These are phyloP conservation scores for Eugnorisma glareosa DNA, from an alignment of 2,888 invertebrate species.

Conservation along the genomic window DNA sequence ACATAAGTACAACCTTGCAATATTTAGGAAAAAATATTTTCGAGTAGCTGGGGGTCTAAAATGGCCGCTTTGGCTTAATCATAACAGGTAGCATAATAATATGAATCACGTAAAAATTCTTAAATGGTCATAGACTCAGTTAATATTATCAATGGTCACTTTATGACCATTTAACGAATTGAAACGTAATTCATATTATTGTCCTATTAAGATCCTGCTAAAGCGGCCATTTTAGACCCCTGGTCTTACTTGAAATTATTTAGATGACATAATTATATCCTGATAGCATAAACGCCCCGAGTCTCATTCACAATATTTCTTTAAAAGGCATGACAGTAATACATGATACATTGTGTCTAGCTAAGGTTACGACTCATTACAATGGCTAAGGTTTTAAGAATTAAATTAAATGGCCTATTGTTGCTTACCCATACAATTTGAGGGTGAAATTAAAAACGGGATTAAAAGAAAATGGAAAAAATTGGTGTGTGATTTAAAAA, in stretches of 20 bases:
- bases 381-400: neutral
- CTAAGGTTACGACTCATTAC: slow-evolving; percentile 15
- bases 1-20: neutral
- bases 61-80: neutral
- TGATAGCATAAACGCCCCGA: neutral
- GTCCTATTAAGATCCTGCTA: too few species aligned
- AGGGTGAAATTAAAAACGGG: too few species aligned
- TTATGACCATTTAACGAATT: too few species aligned
- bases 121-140: too few species aligned
- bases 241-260: neutral
- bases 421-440: neutral
- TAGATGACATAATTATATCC: slow-evolving; percentile 7
- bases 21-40: neutral
- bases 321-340: slow-evolving; percentile 35
- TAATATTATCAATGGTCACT: too few species aligned
- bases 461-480: neutral
- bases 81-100: too few species aligned
- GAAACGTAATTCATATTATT: too few species aligned
- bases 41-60: neutral
- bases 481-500: neutral
- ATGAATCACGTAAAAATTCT: too few species aligned
- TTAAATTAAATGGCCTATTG: slow-evolving; percentile 7
- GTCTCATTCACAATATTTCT: slow-evolving; percentile 16
- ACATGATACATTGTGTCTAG: neutral
- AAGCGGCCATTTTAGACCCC: too few species aligned